These are phyloP conservation scores for Heteromurus nitidus DNA, from an alignment of 2,888 invertebrate genomes.

Conservation along the genomic window DNA sequence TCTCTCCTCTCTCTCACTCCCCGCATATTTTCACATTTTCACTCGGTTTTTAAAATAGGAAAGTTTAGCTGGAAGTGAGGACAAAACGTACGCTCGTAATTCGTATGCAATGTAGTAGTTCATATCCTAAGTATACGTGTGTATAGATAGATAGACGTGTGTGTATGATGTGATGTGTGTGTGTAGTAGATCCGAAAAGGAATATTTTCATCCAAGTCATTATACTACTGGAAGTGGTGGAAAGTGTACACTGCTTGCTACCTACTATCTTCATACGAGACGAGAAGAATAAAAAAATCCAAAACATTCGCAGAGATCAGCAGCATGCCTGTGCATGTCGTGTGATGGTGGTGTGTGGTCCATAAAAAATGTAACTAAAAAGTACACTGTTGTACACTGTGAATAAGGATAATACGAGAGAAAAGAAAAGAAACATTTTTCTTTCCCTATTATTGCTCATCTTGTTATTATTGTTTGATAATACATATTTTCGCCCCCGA, in stretches of 20 bases:
- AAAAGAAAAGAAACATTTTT: conserved; percentile 1
- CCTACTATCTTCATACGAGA: too few relatives aligned
- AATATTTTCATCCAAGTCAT: too few relatives aligned
- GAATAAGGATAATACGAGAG: background rate
- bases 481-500: background rate
- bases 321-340: conserved; percentile 22
- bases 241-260: too few relatives aligned
- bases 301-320: background rate
- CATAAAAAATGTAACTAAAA: conserved; percentile 26
- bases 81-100: background rate
- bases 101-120: conserved; percentile 22
- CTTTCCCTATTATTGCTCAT: conserved; percentile 31
- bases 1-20: background rate
- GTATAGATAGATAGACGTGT: background rate
- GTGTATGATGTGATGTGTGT: conserved; percentile 12
- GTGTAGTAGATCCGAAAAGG: too few relatives aligned
- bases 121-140: background rate
- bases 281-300: too few relatives aligned
- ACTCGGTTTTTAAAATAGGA: background rate
- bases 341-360: conserved; percentile 25
- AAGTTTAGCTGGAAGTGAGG: background rate
- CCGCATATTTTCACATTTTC: conserved; percentile 48
- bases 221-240: too few relatives aligned
- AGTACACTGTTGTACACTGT: conserved; percentile 15
- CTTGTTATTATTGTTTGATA: conserved; percentile 5